Base-by-base conservation (phyloP, 2,797 vertebrate species). In the Chelidonichthys spinosus region DNA sequence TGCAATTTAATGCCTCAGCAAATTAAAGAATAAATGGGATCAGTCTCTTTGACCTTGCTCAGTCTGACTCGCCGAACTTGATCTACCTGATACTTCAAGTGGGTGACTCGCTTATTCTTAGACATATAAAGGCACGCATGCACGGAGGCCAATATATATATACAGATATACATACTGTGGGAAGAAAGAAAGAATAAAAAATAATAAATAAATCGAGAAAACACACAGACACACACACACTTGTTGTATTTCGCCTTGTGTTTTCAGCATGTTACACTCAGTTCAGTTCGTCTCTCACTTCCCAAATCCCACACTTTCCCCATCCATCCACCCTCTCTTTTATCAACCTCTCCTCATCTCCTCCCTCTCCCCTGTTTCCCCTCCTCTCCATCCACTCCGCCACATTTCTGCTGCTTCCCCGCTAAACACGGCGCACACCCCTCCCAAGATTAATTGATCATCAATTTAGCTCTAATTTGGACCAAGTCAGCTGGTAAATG, bases 401-500 rank as follows among this genome's bases (percentile, higher is more conserved):
- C 95, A 96, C 95, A 95, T 97, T 96, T 96, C 95, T 95, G 95
- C 95, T 94, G 96, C 96, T 97, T 94, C 96, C 96, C 96, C 95
- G 96, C 96, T 96, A 97, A 97, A 98, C 96, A 97, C 96, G 94
- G 96, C 94, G 94, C 95, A 94, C 96, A 96, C 96, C 96, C 96
- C 96, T 97, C 97, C 97, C 96, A 97, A 98, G 97, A 99, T 99
- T 99, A 99, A 99, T 99, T 99, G 97, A 98, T 99, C 97, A 97
- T 99, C 97, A 98, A 98, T 99, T 98, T 99, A 97, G 96, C 97
- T 96, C 96, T 98, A 98, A 99, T 99, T 98, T 98, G 96, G 96
- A 98, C 96, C 96, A 99, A 99, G 97, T 98, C 98, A 99, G 97
- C 96, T 98, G 97, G 97, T 98, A 99, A 99, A 98, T 99, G 96